Evolutionary conservation across 2,113 vertebrate species (phyloP), one percentile per base, ranked within the genome.

Genomic region (Upupa epops): DNA sequence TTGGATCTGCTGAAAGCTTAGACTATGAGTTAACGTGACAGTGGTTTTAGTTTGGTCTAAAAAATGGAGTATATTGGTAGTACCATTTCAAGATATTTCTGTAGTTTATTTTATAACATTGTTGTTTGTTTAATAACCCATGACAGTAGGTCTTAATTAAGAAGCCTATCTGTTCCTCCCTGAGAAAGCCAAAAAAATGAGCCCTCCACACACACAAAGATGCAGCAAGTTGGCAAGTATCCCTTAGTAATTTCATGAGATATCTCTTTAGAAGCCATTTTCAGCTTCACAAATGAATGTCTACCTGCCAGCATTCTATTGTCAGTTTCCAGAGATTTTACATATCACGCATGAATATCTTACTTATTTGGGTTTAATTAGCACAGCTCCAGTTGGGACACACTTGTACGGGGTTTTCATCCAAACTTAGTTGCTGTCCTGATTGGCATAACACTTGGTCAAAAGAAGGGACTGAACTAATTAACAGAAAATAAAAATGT

Each of bases 1-100:
- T 45, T 37, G 25, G 76, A 74, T 90, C 88, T 93, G 92, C 79
- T 95, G 84, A 83, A 92, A 91, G 80, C 70, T 80, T 83, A 24
- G 78, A 71, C 55, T 84, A 88, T 80, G 91, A 92, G 66, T 88
- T n/a, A 93, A 65, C 17, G 40, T 13, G 16, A 65, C 45, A 81
- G 32, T 75, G 5, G 91, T 92, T 93, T 86, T 51, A 15, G 68
- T 86, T 72, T 51, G 6, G 66, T 72, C 13, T 85, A 92, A 69
- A 76, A 81, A 84, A n/a, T 28, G 12, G 51, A 89, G 91, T 82
- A 48, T 74, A 86, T 64, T 40, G 54, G 21, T 65, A 87, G 83
- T 83, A 79, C 5, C 4, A 26, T 70, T 79, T 88, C 21, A 72
- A 46, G 65, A 65, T 93, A 42, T 36, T 83, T 79, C 36, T 69